Conservation (phyloP, 1,140 invertebrate genomes). For the Samia ricini region DNA sequence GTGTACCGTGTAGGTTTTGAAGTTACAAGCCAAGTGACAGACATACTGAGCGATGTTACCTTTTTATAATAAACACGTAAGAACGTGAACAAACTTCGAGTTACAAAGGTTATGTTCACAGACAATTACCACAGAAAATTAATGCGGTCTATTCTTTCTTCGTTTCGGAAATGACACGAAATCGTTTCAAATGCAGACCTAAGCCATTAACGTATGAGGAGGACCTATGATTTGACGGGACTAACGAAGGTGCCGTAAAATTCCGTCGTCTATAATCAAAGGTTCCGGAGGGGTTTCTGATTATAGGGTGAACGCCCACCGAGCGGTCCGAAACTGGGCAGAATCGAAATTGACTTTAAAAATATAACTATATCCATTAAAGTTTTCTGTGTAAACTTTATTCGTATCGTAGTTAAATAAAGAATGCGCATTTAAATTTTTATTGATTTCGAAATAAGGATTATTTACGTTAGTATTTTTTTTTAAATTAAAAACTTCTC, state of each 20-base stretch:
- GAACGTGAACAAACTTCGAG: no score
- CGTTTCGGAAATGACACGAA: conserved; percentile 52
- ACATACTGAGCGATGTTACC: no score
- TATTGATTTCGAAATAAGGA: no score
- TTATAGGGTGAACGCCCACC: conserved; percentile 64
- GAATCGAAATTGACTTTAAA: conserved; percentile 22
- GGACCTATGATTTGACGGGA: conserved; percentile 62
- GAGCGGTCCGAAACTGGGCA: conserved; percentile 26
- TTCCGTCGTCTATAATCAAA: conserved; percentile 54
- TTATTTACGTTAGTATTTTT: not conserved
- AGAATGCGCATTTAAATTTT: not conserved
- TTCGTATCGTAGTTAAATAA: not conserved
- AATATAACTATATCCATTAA: not conserved
- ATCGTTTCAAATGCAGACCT: conserved; percentile 30
- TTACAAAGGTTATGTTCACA: no score
- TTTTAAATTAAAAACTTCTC: no score
- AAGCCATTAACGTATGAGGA: conserved; percentile 38
- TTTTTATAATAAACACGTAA: no score
- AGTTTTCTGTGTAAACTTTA: not conserved
- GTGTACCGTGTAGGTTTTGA: no score
- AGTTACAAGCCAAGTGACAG: no score
- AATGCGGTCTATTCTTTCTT: not conserved
- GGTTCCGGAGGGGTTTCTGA: conserved; percentile 39
- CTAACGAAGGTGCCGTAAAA: conserved; percentile 53
- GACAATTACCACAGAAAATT: conserved; percentile 43